Evolutionary conservation across 2,888 invertebrate species (phyloP), one percentile per base, ranked within the genome.

Genomic region (Pristionchus maxplancki): DNA sequence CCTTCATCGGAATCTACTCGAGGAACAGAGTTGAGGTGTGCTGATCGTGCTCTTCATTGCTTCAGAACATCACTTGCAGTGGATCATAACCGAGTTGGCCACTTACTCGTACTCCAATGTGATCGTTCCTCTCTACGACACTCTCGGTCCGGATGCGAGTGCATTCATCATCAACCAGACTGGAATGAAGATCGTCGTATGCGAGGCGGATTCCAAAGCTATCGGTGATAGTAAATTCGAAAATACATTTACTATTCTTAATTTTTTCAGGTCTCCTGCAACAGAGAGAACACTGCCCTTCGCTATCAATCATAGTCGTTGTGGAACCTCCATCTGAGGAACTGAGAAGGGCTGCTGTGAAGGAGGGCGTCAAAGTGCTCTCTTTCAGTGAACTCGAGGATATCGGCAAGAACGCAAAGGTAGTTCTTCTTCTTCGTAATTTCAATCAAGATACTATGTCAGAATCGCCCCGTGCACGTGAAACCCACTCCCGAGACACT

Each of bases 101-200:
- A 97, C 97, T 91, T 98, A 98, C 95, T 97, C 97, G 95, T 98
- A 97, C 95, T 98, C 97, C 93, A 97, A 98, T 96, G 97, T 98
- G 88, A 96, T 98, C 92, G 97, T 98, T 91, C 98, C 98, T 87
- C 96, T 99, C 89, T 98, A 99, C 95, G 99, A 99, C 95, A 98
- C 98, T 5, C 96, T 98, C 91, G 98, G 98, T 94, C 97, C 97
- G 92, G 98, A 98, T 95, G 98, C 98, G 91, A 98, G 98, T 96
- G 97, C 97, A 95, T 95, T 95, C 92, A 95, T 95, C 90, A 93
- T 95, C 84, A 95, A 95, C 89, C 95, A 95, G 88, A 90, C 94
- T 13, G 92, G 92, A 85, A 93, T 94, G 81, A 89, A 91, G 84
- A 89, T 94, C 87, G 93, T 94, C 53, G 89, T 94, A 78, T 93